Evolutionary conservation across 2,113 vertebrate genomes (phyloP).

Genomic region (Gasterosteus aculeatus): DNA sequence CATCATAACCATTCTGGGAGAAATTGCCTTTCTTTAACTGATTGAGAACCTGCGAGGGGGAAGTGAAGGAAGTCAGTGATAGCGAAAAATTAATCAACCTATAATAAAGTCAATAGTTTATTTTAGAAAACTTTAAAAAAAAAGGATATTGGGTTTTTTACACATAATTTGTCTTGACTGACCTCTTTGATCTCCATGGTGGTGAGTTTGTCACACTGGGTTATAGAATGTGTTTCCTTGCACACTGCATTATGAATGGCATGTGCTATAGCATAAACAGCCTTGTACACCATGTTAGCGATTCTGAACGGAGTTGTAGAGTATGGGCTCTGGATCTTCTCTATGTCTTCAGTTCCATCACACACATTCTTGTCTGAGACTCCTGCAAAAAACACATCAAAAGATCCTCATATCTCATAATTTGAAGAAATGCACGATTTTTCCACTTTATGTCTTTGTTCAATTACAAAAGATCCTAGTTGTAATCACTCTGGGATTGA

Average conservation of each 20-base stretch:
- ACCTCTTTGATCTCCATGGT: conserved; percentile 64
- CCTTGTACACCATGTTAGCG: conserved; percentile 80
- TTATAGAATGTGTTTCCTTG: conserved; percentile 28
- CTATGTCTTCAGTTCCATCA: conserved; percentile 71
- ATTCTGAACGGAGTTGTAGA: conserved; percentile 74
- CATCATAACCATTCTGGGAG: conserved; percentile 64
- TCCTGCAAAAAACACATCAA: conserved; percentile 15
- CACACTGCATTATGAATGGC: conserved; percentile 71
- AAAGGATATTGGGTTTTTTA: background rate
- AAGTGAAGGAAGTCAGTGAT: background rate
- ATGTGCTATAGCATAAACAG: conserved; percentile 77
- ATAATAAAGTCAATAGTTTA: background rate
- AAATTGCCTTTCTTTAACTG: conserved; percentile 69
- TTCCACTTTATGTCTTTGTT: background rate
- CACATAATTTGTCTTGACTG: background rate
- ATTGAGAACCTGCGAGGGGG: conserved; percentile 56
- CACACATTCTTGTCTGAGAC: conserved; percentile 28
- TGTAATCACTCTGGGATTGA: too few species aligned
- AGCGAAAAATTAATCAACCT: background rate
- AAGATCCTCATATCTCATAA: background rate
- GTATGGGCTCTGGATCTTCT: conserved; percentile 60
- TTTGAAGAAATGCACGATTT: background rate
- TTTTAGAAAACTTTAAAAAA: background rate
- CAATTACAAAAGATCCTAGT: too few species aligned
- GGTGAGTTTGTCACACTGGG: conserved; percentile 52